These are phyloP conservation scores for Delphinapterus leucas DNA, from an alignment of 2,113 vertebrate genomes.

Conservation along the genomic window DNA sequence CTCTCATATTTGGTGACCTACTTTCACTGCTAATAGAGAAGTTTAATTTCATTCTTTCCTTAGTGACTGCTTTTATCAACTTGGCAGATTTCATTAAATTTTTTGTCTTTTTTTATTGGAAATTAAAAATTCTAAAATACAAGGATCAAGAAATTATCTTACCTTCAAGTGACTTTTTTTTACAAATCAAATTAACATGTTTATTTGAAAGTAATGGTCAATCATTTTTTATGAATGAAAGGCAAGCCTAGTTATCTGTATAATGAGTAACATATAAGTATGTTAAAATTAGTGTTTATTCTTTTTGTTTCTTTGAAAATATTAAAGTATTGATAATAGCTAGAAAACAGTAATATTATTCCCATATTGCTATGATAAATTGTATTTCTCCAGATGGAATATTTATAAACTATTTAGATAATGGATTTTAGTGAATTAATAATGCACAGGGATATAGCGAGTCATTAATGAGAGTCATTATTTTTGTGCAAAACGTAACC, in stretches of 20 bases:
- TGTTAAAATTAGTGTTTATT: background rate
- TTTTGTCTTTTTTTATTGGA: background rate
- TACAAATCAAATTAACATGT: slow-evolving; percentile 50
- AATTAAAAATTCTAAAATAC: background rate
- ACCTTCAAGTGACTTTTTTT: rapidly evolving
- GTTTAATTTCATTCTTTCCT: background rate
- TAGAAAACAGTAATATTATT: background rate
- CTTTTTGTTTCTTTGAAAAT: background rate
- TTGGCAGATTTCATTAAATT: background rate
- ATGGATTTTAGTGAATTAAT: slow-evolving; percentile 5
- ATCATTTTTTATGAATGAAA: background rate
- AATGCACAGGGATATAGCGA: slow-evolving; percentile 2
- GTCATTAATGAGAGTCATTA: background rate
- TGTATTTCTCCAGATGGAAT: background rate
- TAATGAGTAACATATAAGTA: background rate
- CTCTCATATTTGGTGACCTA: slow-evolving; percentile 8
- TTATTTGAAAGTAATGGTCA: background rate
- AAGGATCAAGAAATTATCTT: background rate
- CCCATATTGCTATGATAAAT: slow-evolving; percentile 23
- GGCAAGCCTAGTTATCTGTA: background rate
- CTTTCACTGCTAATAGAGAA: background rate
- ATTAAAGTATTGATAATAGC: slow-evolving; percentile 48
- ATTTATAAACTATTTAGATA: background rate
- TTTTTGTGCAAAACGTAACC: background rate
- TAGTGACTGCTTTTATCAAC: background rate